Evolutionary conservation across 1,140 invertebrate species (phyloP).

Genomic region (Medauroidea extradentata): DNA sequence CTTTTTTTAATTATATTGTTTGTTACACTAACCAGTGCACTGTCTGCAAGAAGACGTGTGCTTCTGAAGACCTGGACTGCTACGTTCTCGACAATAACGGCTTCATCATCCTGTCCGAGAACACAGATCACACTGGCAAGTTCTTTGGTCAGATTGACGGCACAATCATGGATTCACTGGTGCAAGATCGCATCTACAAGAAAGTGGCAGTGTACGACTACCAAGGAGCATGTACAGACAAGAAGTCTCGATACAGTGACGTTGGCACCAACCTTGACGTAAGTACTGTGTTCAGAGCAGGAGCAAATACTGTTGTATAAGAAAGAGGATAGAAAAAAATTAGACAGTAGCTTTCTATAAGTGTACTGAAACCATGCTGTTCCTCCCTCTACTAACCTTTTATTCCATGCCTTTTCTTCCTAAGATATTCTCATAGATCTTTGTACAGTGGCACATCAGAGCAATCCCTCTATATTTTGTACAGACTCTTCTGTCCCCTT

Average conservation of each 20-base stretch:
- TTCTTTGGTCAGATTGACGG: conserved; percentile 93
- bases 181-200: conserved; percentile 83
- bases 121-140: conserved; percentile 72
- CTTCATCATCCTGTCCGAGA: conserved; percentile 87
- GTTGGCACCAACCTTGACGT: conserved; percentile 31
- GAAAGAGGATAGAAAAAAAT: no score
- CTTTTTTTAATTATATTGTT: no score
- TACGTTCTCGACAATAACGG: conserved; percentile 91
- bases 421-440: no score
- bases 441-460: no score
- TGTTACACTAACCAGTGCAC: conserved; percentile 55
- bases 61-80: conserved; percentile 81
- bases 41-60: conserved; percentile 75
- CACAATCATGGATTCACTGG: conserved; percentile 90
- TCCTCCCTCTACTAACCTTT: no score
- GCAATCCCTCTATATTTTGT: no score
- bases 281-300: no score
- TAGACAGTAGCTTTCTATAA: no score
- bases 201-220: conserved; percentile 83
- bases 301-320: no score
- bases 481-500: no score
- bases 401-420: no score
- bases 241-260: conserved; percentile 63
- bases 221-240: conserved; percentile 79
- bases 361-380: no score